A percentile compares a stretch with the other conserved stretches of the same genome.
Evolutionary conservation across 2,113 vertebrate genomes (phyloP).

Genomic region (Lepus timidus): DNA sequence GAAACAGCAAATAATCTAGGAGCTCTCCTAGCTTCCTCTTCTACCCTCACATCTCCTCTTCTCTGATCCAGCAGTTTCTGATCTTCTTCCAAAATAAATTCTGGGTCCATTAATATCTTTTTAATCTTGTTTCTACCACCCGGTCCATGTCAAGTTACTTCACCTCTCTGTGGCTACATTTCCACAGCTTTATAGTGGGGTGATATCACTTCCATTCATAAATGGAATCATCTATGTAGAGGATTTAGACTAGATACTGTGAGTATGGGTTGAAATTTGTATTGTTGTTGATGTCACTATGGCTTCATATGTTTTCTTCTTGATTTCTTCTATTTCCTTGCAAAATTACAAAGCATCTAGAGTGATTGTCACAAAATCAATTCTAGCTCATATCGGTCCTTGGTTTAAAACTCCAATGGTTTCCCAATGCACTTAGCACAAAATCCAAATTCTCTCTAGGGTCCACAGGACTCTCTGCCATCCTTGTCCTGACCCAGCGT

Average conservation of each 20-base stretch:
- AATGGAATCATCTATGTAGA: not conserved
- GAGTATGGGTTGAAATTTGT: not conserved
- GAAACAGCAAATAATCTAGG: not conserved
- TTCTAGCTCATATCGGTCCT: not conserved
- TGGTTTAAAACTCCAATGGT: not conserved
- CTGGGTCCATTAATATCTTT: not conserved
- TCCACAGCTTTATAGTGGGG: not conserved
- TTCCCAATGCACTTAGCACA: not conserved
- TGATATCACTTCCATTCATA: not conserved
- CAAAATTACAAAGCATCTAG: not conserved
- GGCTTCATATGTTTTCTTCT: not conserved
- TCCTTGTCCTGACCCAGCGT: not conserved
- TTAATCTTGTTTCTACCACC: not conserved
- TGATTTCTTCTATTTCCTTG: not conserved
- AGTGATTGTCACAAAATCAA: not conserved
- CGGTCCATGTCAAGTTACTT: not conserved
- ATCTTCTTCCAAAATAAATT: not conserved
- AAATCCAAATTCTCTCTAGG: not conserved
- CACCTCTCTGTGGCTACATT: not conserved
- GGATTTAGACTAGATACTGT: not conserved
- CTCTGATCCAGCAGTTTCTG: not conserved
- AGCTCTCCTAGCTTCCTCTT: not conserved
- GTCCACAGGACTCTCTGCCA: not conserved
- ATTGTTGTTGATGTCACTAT: not conserved
- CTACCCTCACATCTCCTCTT: not conserved